A percentile compares a stretch with the other conserved stretches of the same genome.
These are phyloP conservation scores for Artemisiospiza belli DNA, from an alignment of 2,113 vertebrate genomes.

Conservation along the genomic window DNA sequence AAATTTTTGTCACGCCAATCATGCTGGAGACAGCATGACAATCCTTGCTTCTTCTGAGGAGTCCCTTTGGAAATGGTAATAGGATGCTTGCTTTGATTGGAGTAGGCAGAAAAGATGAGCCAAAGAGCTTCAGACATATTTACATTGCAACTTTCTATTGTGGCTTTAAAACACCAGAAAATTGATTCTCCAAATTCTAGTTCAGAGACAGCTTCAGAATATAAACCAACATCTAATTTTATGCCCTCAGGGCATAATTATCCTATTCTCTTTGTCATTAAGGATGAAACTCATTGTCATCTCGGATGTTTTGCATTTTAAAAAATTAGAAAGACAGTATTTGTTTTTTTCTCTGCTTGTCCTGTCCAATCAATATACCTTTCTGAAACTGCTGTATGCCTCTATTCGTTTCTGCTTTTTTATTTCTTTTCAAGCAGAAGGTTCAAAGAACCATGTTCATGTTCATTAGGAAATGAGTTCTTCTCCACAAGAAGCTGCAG, in stretches of 20 bases:
- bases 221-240: neutral
- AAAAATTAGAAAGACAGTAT: neutral
- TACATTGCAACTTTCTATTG: neutral
- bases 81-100: neutral
- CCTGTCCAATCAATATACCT: neutral
- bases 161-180: neutral
- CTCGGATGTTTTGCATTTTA: neutral
- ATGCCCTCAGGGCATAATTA: neutral
- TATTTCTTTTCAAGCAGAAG: neutral
- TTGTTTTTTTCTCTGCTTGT: neutral
- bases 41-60: neutral
- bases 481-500: neutral
- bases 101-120: neutral
- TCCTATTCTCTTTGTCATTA: neutral
- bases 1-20: neutral
- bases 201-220: neutral
- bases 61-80: neutral
- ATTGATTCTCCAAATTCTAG: neutral
- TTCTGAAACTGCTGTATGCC: neutral
- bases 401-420: neutral
- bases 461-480: neutral
- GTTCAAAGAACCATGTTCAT: neutral
- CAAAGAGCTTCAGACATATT: neutral
- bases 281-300: neutral
- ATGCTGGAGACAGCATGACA: neutral